These are phyloP conservation scores for Ypsolopha sequella DNA, from an alignment of 2,888 invertebrate species.

Conservation along the genomic window DNA sequence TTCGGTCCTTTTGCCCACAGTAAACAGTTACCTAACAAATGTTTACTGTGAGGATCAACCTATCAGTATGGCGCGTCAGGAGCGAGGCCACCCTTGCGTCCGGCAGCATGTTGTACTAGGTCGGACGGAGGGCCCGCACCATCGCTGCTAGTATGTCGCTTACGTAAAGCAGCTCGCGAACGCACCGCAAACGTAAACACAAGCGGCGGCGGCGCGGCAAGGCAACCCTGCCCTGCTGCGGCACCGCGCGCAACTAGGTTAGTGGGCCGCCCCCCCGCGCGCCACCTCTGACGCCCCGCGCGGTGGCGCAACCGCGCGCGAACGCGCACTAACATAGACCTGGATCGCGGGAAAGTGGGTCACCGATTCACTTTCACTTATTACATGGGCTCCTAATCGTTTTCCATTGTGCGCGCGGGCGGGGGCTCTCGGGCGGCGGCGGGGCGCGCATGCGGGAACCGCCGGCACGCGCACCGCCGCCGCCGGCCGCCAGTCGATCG, in stretches of 20 bases:
- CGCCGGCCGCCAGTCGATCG: slow-evolving; percentile 68
- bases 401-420: slow-evolving; percentile 76
- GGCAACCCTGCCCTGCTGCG: slow-evolving; percentile 73
- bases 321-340: slow-evolving; percentile 87
- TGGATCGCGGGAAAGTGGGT: slow-evolving; percentile 94
- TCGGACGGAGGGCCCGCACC: slow-evolving; percentile 5
- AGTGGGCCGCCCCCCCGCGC: slow-evolving; percentile 77
- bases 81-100: slow-evolving; percentile 1
- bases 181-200: slow-evolving; percentile 53
- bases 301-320: slow-evolving; percentile 67
- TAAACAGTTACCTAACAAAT: not conserved
- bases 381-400: slow-evolving; percentile 84
- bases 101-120: slow-evolving; percentile 6
- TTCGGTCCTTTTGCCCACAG: not conserved
- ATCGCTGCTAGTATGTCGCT: slow-evolving; percentile 1
- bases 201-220: slow-evolving; percentile 43
- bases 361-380: slow-evolving; percentile 91
- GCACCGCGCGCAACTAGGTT: slow-evolving; percentile 83
- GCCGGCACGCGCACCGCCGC: slow-evolving; percentile 63
- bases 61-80: too few species aligned
- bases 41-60: too few species aligned
- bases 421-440: slow-evolving; percentile 59
- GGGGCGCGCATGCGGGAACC: slow-evolving; percentile 67
- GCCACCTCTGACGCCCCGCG: slow-evolving; percentile 63
- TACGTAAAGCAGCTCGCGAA: slow-evolving; percentile 2